phyloP scores from a whole-genome alignment of 2,888 invertebrate genomes.

The Sinopyrophorus schimmeli region DNA sequence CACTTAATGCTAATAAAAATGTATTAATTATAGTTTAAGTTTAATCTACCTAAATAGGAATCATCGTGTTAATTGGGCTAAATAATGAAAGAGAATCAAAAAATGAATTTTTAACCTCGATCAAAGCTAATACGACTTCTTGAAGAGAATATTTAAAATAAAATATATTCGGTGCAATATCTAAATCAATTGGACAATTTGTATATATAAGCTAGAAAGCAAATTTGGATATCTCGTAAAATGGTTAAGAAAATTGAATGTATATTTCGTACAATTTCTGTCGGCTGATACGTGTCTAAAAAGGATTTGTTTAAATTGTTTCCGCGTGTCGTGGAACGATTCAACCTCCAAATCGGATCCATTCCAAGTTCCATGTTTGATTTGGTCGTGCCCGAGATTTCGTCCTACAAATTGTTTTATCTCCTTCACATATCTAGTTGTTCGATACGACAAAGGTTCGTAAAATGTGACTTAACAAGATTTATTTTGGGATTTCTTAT shows the following conservation, averaged over 20 bases:
- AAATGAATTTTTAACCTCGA: too few species aligned
- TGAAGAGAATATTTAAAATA: too few species aligned
- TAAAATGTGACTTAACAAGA: constrained; percentile 29
- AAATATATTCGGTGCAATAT: too few species aligned
- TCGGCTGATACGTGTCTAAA: constrained; percentile 31
- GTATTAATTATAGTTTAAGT: too few species aligned
- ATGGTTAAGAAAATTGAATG: constrained; percentile 20
- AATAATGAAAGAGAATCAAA: too few species aligned
- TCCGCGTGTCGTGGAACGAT: constrained; percentile 31
- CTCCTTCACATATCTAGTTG: constrained; percentile 33
- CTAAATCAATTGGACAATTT: too few species aligned
- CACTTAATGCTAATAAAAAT: too few species aligned
- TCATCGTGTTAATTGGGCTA: too few species aligned
- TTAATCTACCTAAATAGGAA: too few species aligned
- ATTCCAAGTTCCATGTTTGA: constrained; percentile 33
- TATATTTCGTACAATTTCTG: constrained; percentile 21
- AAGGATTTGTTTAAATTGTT: constrained; percentile 31
- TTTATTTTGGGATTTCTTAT: constrained; percentile 26
- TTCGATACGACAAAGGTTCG: constrained; percentile 25
- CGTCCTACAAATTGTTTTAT: constrained; percentile 36
- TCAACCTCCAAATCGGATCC: constrained; percentile 30
- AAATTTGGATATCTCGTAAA: too few species aligned
- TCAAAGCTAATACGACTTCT: too few species aligned
- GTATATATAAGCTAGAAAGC: too few species aligned
- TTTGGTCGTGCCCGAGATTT: constrained; percentile 28